phyloP scores from a whole-genome alignment of 35 echinoderm and acorn worm genomes.

The Diadema setosum region DNA sequence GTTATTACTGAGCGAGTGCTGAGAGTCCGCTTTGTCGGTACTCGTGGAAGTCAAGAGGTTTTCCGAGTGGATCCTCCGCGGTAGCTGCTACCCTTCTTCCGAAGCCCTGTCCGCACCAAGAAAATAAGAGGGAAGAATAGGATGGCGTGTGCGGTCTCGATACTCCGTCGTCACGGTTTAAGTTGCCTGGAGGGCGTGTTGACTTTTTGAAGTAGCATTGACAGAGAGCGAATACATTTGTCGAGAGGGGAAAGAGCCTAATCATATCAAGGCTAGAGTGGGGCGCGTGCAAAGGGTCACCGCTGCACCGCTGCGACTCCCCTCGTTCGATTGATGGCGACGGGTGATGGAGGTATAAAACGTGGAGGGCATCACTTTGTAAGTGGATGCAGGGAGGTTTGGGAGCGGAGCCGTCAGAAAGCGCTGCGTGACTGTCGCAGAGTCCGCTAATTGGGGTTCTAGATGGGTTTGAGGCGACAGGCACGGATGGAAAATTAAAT shows the following conservation, averaged over 20 bases:
- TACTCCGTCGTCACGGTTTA: too few relatives aligned
- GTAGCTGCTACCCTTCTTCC: too few relatives aligned
- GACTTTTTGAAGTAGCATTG: slow-evolving; percentile 26
- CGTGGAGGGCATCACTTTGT: not conserved
- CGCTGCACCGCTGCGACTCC: not conserved
- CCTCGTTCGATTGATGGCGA: not conserved
- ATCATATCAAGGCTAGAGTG: not conserved
- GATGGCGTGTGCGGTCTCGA: too few relatives aligned
- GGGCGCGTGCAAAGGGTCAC: not conserved
- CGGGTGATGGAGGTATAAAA: not conserved
- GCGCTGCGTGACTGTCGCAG: not conserved
- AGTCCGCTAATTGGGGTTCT: not conserved
- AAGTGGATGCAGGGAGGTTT: not conserved
- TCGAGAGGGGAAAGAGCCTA: not conserved
- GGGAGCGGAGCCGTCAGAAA: not conserved
- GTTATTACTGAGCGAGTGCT: not conserved
- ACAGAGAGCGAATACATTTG: not conserved
- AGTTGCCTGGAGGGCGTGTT: not conserved
- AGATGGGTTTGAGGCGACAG: not conserved
- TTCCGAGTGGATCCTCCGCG: too few relatives aligned
- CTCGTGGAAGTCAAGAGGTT: too few relatives aligned
- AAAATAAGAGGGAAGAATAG: too few relatives aligned
- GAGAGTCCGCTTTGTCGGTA: too few relatives aligned
- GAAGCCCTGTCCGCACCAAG: too few relatives aligned
- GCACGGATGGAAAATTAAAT: slow-evolving; percentile 24